phyloP scores from a whole-genome alignment of 1,140 invertebrate species.

The Adelges cooleyi region DNA sequence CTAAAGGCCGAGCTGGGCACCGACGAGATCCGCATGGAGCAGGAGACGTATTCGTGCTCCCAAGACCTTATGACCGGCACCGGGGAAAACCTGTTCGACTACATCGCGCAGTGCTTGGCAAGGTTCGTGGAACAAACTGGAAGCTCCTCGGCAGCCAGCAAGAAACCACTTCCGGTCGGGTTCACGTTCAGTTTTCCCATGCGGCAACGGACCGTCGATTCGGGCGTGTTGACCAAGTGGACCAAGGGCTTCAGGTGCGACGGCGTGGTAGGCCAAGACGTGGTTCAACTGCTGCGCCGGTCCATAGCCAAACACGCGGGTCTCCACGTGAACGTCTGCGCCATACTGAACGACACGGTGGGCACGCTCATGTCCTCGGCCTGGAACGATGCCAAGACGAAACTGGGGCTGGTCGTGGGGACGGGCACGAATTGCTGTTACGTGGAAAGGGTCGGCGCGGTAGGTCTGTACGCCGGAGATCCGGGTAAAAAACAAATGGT shows the following conservation, averaged over 20 bases:
- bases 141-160: neutral
- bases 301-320: neutral
- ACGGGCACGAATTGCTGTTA: conserved; percentile 73
- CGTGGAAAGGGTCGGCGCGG: conserved; percentile 53
- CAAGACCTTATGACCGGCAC: conserved; percentile 84
- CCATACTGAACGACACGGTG: conserved; percentile 68
- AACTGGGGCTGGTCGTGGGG: conserved; percentile 51
- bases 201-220: conserved; percentile 54
- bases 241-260: conserved; percentile 68
- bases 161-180: conserved; percentile 76
- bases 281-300: conserved; percentile 47
- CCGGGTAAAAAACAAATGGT: conserved; percentile 61
- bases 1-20: conserved; percentile 49
- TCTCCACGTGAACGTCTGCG: conserved; percentile 59
- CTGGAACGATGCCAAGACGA: conserved; percentile 55
- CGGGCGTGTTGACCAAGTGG: conserved; percentile 59
- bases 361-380: conserved; percentile 92
- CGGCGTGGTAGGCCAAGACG: conserved; percentile 60
- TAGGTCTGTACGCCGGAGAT: conserved; percentile 50
- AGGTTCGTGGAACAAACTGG: conserved; percentile 45
- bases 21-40: conserved; percentile 57
- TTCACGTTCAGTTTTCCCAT: conserved; percentile 81
- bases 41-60: conserved; percentile 89
- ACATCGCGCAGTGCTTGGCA: conserved; percentile 58
- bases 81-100: conserved; percentile 63